Evolutionary conservation across 1,140 invertebrate species (phyloP).

Genomic region (Cydia amplana): DNA sequence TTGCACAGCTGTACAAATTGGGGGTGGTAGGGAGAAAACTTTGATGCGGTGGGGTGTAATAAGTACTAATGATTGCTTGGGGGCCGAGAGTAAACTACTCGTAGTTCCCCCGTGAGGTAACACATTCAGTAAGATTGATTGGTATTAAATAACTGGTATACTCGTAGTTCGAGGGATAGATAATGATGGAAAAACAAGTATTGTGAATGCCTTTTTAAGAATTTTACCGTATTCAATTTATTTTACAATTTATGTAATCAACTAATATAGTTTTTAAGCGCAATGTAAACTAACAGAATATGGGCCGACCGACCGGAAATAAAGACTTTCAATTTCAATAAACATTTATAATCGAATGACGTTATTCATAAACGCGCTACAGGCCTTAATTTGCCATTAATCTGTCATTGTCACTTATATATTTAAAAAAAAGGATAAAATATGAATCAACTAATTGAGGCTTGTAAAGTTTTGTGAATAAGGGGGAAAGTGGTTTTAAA

Average conservation of each 20-base stretch:
- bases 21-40: conserved; percentile 14
- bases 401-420: no score
- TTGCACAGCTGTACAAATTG: conserved; percentile 5
- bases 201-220: background rate
- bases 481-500: no score
- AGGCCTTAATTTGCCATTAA: no score
- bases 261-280: no score
- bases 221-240: background rate
- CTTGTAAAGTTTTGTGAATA: no score
- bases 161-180: conserved; percentile 1
- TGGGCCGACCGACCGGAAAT: no score
- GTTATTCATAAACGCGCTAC: no score
- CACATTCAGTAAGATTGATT: conserved; percentile 23
- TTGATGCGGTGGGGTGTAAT: conserved; percentile 29
- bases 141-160: conserved; percentile 5
- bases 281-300: no score
- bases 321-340: no score
- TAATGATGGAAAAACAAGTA: conserved; percentile 1
- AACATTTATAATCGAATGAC: background rate
- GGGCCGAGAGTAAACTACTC: conserved; percentile 16
- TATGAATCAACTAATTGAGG: no score
- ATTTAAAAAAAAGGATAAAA: no score
- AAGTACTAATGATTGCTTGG: conserved; percentile 31
- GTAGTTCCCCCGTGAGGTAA: conserved; percentile 1
- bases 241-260: no score